Conservation (phyloP, 2,888 invertebrate genomes). For the Oxytorus armatus region DNA sequence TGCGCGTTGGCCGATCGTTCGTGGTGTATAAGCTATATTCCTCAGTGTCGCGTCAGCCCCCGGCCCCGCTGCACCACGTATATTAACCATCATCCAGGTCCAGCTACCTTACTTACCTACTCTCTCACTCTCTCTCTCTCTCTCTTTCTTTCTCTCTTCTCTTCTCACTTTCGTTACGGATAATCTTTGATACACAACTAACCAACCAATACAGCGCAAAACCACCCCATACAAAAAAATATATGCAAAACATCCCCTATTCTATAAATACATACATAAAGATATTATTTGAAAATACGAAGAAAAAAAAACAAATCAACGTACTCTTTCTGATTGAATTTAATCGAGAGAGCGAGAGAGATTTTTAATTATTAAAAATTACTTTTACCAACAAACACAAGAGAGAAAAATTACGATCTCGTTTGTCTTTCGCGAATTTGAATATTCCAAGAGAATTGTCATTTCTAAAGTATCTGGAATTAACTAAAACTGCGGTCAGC, state of each 20-base stretch:
- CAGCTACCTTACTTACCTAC: conserved; percentile 79
- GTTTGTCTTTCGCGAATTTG: background rate
- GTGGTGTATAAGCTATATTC: conserved; percentile 73
- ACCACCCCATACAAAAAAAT: background rate
- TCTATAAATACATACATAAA: conserved; percentile 10
- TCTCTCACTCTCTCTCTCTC: conserved; percentile 69
- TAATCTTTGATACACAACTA: conserved; percentile 10
- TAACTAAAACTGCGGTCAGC: conserved; percentile 14
- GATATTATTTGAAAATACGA: background rate
- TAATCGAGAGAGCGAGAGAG: conserved; percentile 22
- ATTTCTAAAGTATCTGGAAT: background rate
- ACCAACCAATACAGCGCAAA: too few species aligned
- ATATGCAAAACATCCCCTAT: background rate
- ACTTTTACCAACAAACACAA: background rate
- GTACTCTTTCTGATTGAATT: background rate
- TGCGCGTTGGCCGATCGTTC: conserved; percentile 72
- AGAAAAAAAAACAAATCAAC: background rate
- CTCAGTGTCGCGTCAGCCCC: conserved; percentile 84
- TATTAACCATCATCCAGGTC: conserved; percentile 80
- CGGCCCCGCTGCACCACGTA: conserved; percentile 83
- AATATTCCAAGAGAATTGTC: background rate
- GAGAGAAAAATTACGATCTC: background rate
- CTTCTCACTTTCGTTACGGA: conserved; percentile 27
- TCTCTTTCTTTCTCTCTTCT: conserved; percentile 67
- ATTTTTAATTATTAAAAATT: conserved; percentile 1